phyloP scores from a whole-genome alignment of 2,797 vertebrate species.

The Sebastiscus albofasciatus region DNA sequence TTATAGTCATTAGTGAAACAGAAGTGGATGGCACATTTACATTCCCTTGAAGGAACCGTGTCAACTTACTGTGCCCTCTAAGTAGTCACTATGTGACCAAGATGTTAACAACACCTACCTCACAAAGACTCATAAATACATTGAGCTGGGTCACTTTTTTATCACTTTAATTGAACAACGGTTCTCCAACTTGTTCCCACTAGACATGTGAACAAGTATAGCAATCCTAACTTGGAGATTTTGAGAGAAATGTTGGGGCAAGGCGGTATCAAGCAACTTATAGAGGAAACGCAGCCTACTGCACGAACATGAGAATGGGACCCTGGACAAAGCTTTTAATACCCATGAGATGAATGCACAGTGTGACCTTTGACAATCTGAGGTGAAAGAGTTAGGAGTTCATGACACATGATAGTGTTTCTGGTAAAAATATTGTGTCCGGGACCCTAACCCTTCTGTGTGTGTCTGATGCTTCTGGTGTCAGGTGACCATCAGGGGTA shows the following conservation, averaged over 20 bases:
- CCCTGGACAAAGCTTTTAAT: slow-evolving; percentile 60
- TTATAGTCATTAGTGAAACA: background rate
- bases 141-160: background rate
- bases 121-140: background rate
- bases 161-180: background rate
- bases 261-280: background rate
- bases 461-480: slow-evolving; percentile 17
- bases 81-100: background rate
- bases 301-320: slow-evolving; percentile 28
- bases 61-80: background rate
- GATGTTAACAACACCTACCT: background rate
- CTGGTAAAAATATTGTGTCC: slow-evolving; percentile 27
- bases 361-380: slow-evolving; percentile 25
- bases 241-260: background rate
- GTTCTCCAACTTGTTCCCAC: background rate
- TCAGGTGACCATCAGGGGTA: slow-evolving; percentile 1
- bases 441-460: background rate
- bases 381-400: slow-evolving; percentile 57
- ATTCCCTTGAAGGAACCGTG: background rate
- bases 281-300: background rate
- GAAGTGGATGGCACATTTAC: background rate
- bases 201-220: background rate
- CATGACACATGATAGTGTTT: slow-evolving; percentile 35
- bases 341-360: slow-evolving; percentile 57
- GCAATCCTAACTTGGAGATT: background rate